Conservation (phyloP, 2,888 invertebrate species). For the Dorcus parallelipipedus region DNA sequence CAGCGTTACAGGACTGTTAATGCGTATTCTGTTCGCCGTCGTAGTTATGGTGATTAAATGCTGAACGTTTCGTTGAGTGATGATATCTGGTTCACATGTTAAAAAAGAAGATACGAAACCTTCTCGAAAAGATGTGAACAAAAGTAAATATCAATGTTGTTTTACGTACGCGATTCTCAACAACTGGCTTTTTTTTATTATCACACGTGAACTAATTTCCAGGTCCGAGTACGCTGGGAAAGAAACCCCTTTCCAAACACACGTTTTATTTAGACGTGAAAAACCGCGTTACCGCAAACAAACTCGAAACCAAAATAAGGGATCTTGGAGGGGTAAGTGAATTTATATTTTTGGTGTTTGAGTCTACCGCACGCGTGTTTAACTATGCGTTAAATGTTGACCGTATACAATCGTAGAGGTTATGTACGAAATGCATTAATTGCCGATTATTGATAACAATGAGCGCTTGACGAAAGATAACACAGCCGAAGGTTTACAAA, state of each 20-base stretch:
- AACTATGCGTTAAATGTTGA: not conserved
- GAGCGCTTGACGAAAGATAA: too few relatives aligned
- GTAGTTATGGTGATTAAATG: slow-evolving; percentile 17
- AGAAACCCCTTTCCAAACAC: slow-evolving; percentile 61
- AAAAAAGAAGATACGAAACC: slow-evolving; percentile 22
- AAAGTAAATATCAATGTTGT: slow-evolving; percentile 19
- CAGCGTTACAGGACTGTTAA: slow-evolving; percentile 13
- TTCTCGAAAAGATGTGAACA: slow-evolving; percentile 22
- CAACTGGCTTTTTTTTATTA: not conserved
- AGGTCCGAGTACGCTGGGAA: slow-evolving; percentile 25
- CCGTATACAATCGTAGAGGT: slow-evolving; percentile 6
- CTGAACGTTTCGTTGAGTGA: slow-evolving; percentile 26
- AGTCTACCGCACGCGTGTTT: slow-evolving; percentile 7
- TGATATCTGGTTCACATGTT: slow-evolving; percentile 29
- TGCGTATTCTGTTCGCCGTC: not conserved
- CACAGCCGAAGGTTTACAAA: not conserved
- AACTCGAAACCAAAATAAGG: slow-evolving; percentile 66
- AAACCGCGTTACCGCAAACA: slow-evolving; percentile 62
- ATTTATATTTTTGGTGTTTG: slow-evolving; percentile 15
- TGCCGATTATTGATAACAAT: not conserved
- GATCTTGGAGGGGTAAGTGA: slow-evolving; percentile 69
- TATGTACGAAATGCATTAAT: slow-evolving; percentile 5
- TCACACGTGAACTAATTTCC: slow-evolving; percentile 10
- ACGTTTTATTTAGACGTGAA: slow-evolving; percentile 75
- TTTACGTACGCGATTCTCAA: too few relatives aligned